phyloP scores from a whole-genome alignment of 1,140 invertebrate genomes.

The Phymastichus coffea region DNA sequence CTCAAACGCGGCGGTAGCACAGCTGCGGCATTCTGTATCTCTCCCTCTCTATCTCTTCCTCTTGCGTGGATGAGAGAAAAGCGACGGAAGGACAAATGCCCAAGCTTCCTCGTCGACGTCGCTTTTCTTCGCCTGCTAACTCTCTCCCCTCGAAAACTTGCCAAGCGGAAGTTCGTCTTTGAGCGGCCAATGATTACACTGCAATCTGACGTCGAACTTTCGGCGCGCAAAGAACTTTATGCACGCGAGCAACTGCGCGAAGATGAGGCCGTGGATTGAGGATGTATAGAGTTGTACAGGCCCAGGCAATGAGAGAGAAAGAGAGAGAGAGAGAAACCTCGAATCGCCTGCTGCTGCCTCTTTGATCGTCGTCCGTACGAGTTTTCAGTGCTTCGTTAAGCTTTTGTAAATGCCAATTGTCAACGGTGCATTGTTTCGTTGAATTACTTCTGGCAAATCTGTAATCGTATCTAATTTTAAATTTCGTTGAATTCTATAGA shows the following conservation, averaged over 20 bases:
- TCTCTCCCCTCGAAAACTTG: slow-evolving; percentile 30
- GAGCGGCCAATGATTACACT: slow-evolving; percentile 41
- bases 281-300: too few species aligned
- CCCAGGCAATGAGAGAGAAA: too few species aligned
- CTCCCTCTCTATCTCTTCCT: too few species aligned
- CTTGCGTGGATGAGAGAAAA: too few species aligned
- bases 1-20: slow-evolving; percentile 22
- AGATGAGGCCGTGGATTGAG: background rate
- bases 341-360: too few species aligned
- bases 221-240: slow-evolving; percentile 11
- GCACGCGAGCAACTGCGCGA: slow-evolving; percentile 4
- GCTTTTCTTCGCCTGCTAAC: slow-evolving; percentile 36
- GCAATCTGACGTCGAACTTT: slow-evolving; percentile 40
- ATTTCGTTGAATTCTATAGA: too few species aligned
- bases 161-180: slow-evolving; percentile 32
- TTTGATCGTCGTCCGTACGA: background rate
- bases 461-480: too few species aligned
- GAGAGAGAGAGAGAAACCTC: background rate
- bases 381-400: background rate
- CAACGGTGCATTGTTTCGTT: background rate
- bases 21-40: slow-evolving; percentile 25
- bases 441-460: too few species aligned
- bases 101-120: slow-evolving; percentile 34
- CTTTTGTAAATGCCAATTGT: slow-evolving; percentile 3
- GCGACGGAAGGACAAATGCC: slow-evolving; percentile 48